These are phyloP conservation scores for Drosophila arizonae DNA, from an alignment of 1,140 invertebrate species.

Conservation along the genomic window DNA sequence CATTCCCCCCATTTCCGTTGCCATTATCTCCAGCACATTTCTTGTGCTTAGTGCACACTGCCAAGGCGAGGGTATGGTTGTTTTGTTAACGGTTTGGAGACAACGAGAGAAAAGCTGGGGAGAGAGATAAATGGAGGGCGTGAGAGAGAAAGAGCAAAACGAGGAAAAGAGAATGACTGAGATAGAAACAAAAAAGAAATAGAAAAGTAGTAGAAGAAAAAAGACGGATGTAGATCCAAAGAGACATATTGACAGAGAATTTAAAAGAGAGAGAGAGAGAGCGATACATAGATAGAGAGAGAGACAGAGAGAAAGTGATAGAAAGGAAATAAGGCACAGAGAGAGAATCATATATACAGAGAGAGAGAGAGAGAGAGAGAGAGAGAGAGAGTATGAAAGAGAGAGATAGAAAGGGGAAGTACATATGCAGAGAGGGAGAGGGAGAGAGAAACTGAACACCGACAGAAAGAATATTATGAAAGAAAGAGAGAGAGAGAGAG, in stretches of 20 bases:
- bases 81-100: background rate
- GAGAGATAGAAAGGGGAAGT: background rate
- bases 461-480: no score
- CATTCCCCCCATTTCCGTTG: background rate
- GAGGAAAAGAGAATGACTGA: background rate
- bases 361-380: background rate
- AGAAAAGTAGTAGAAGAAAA: background rate
- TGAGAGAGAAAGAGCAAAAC: background rate
- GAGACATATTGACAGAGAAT: no score
- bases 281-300: background rate
- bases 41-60: constrained; percentile 10
- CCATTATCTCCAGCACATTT: constrained; percentile 4
- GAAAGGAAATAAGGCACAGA: background rate
- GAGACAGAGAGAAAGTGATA: background rate
- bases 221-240: no score
- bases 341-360: background rate
- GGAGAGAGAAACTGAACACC: background rate
- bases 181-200: background rate
- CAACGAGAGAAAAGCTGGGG: background rate
- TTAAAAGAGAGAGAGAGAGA: background rate
- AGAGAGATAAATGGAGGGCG: background rate
- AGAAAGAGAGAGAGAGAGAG: background rate
- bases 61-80: background rate
- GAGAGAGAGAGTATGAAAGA: background rate
- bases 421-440: background rate